phyloP scores from a whole-genome alignment of 2,113 vertebrate species.

The Triplophysa dalaica region DNA sequence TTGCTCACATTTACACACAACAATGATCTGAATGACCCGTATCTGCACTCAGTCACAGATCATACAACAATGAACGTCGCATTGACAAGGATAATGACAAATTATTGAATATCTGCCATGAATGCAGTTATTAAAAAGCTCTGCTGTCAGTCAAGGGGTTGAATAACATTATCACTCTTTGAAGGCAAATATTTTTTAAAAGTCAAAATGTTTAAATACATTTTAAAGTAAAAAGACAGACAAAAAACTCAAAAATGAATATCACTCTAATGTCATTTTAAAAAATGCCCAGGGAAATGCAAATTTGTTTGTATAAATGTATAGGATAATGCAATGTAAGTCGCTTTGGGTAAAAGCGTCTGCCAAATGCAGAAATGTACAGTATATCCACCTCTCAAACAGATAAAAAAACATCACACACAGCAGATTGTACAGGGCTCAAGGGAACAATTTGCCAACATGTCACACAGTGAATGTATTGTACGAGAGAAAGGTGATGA shows the following conservation, averaged over 20 bases:
- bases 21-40: neutral
- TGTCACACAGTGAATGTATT: neutral
- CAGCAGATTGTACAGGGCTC: neutral
- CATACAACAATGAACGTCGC: neutral
- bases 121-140: neutral
- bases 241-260: too few relatives aligned
- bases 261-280: too few relatives aligned
- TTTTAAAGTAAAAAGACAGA: too few relatives aligned
- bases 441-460: neutral
- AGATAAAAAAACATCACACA: constrained; percentile 1
- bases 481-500: constrained; percentile 2
- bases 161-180: neutral
- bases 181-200: too few relatives aligned
- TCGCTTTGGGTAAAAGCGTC: too few relatives aligned
- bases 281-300: too few relatives aligned
- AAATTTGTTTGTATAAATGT: too few relatives aligned
- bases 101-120: neutral
- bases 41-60: neutral
- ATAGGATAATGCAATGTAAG: too few relatives aligned
- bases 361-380: neutral
- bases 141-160: neutral
- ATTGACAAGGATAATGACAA: constrained; percentile 20
- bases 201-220: too few relatives aligned
- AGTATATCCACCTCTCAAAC: neutral
- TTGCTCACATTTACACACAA: neutral